Evolutionary conservation across 2,113 vertebrate genomes (phyloP).

Genomic region (Tiliqua scincoides): DNA sequence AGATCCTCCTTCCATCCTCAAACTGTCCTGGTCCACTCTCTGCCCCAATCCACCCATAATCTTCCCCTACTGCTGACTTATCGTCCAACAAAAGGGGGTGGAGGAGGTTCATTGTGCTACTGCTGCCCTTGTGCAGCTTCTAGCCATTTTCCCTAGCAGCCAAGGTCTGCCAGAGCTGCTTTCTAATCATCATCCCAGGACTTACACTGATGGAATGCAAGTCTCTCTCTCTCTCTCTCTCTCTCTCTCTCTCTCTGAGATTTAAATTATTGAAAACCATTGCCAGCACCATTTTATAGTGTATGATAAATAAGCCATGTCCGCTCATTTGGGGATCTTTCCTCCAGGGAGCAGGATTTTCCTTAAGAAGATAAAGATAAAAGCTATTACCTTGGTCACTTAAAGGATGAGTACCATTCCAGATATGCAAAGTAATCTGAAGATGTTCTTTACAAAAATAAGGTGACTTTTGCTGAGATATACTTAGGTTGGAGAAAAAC

Average conservation of each 20-base stretch:
- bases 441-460: constrained; percentile 43
- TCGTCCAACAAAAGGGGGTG: no score
- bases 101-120: no score
- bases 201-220: no score
- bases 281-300: constrained; percentile 19
- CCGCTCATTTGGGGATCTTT: constrained; percentile 52
- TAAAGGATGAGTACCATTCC: constrained; percentile 19
- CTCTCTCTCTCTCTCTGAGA: constrained; percentile 43
- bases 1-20: no score
- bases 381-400: constrained; percentile 61
- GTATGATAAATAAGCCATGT: constrained; percentile 53
- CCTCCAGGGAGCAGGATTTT: constrained; percentile 3
- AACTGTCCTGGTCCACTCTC: no score
- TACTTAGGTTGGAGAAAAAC: not conserved
- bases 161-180: no score
- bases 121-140: no score
- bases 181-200: no score
- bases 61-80: no score
- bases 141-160: no score
- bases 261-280: constrained; percentile 40
- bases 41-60: no score
- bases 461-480: not conserved
- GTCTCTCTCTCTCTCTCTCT: no score
- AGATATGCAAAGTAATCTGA: constrained; percentile 31
- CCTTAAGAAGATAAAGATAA: constrained; percentile 59